Base-by-base conservation (phyloP, 2,113 vertebrate genomes). In the Elaphurus davidianus region DNA sequence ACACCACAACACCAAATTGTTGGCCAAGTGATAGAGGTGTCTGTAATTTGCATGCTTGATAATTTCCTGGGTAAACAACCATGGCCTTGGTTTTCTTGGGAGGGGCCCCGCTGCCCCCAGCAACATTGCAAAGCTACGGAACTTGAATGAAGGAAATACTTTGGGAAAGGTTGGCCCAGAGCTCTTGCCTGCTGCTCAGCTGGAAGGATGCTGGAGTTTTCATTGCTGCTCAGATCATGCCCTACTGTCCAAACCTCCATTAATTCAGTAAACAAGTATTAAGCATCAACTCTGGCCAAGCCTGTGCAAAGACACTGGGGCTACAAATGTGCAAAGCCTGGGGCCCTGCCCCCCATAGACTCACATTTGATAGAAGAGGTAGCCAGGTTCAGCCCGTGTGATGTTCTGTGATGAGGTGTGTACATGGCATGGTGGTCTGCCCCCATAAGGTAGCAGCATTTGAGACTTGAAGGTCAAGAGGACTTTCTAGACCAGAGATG, bases 31-130 rank as follows among this genome's bases (percentile, higher is more conserved):
- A 98, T 98, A 98, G 98, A 98, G 97, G 95, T 87, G 78, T 90
- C 98, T 98, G 97, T 98, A 98, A 98, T 98, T 98, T 95, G 97
- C 98, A 87, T 16, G 1, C 92, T 98, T 79, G 96, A 98, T 96
- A 98, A 96, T 83, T 97, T 76, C 89, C 82, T 23, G 47, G 87
- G 92, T 98, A 98, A 99, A 98, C 97, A 98, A 79, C 76, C 55
- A 57, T 52, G 71, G 94, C 12, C 92, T 97, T 43, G 87, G 91
- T 93, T 95, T 50, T 85, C 89, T 97, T 89, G 94, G 43, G 87
- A 94, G 87, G 88, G 17, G 50, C 91, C 97, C 36, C 9, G 6
- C n/a, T 17, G 5, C 52, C 79, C 43, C 1, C 36, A 9, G 13
- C 50, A 45, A 67, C 3, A 6, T 11, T 59, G 95, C 88, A 97